Base-by-base conservation (phyloP, 2,888 invertebrate genomes). In the Hemaris fuciformis region DNA sequence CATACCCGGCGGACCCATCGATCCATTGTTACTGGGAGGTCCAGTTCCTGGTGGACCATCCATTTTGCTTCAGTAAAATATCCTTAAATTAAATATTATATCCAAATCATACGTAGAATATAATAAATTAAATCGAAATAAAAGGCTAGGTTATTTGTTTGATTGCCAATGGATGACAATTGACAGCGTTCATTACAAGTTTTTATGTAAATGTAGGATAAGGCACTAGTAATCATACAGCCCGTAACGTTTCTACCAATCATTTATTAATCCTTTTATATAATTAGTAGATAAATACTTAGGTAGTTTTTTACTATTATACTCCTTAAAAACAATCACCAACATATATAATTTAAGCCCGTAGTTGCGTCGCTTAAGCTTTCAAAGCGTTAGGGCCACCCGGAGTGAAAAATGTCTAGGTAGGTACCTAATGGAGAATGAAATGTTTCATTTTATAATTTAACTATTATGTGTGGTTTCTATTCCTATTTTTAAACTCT, bases 11-110 rank as follows among this genome's bases (percentile, higher is more conserved):
- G 87, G 84, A n/a, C 76, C 77, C 75, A 88, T 81, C 22, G 83
- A 66, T 59, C 83, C 87, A 73, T 79, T 83, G 66, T 81, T 87
- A 65, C 77, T 83, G 4, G 81, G 74, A 43, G 88, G 81, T 62
- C 85, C 86, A 3, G 86, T 87, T 25, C 91, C 91, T 45, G 91
- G 89, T 58, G 90, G 90, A 66, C 88, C 90, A 23, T 91, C 91
- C 91, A 91, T 91, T 53, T 25, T 53, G 5, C 27, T 34, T 18
- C 15, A 34, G 25, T 38, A 27, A 6, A 23, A 18, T 25, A 4
- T 4, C 3, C 0, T 13, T 22, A 57, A 20, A 56, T 43, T 41
- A n/a, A 23, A 20, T n/a, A 42, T 8, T 22, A 34, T 27, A 31
- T 31, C 18, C 27, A 15, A 1, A 23, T 22, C 22, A 45, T 22